Conservation (phyloP, 2,113 vertebrate genomes). For the Cichladusa arquata region DNA sequence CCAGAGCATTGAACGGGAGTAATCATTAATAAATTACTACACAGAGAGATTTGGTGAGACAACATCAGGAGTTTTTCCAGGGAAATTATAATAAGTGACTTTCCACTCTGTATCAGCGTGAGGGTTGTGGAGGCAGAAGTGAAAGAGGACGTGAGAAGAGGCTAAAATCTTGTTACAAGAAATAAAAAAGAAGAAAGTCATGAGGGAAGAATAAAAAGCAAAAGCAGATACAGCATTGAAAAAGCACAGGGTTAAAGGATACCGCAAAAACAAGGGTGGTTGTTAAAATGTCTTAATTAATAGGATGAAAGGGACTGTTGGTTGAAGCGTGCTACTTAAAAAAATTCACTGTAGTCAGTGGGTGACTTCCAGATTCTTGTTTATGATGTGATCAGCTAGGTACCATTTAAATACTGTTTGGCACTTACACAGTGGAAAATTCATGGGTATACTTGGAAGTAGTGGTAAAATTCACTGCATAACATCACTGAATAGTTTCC, state of each 20-base stretch:
- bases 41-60: not conserved
- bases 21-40: not conserved
- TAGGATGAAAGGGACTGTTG: not conserved
- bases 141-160: not conserved
- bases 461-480: constrained; percentile 11
- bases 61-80: not conserved
- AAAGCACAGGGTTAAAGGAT: not conserved
- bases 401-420: not conserved
- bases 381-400: not conserved
- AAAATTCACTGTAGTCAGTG: not conserved
- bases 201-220: not conserved
- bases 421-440: constrained; percentile 10
- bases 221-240: not conserved
- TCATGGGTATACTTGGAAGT: not conserved
- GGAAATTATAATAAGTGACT: not conserved
- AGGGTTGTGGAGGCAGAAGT: not conserved
- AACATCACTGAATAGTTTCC: constrained; percentile 40
- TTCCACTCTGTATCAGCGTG: not conserved
- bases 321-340: not conserved
- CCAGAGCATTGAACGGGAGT: not conserved
- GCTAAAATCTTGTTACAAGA: not conserved
- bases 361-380: not conserved
- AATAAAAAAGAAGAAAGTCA: not conserved
- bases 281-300: not conserved
- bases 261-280: not conserved